Conservation (phyloP, 2,113 vertebrate species). For the Aegotheles bennettii region DNA sequence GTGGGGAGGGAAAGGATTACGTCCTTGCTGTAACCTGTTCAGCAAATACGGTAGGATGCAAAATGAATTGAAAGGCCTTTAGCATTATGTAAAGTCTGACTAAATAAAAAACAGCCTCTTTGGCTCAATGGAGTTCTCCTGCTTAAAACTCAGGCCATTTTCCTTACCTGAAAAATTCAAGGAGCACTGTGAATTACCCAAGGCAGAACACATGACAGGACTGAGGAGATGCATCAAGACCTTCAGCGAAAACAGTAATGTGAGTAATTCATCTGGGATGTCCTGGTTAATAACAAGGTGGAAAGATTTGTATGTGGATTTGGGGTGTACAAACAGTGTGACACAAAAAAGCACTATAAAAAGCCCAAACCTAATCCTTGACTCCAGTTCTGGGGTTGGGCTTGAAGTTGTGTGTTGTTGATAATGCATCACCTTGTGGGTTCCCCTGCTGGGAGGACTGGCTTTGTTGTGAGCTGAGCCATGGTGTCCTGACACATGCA, state of each 20-base stretch:
- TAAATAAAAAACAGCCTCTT: not conserved
- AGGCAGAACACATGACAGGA: not conserved
- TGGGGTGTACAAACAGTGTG: not conserved
- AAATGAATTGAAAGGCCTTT: not conserved
- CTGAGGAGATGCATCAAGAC: slow-evolving; percentile 13
- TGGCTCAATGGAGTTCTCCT: not conserved
- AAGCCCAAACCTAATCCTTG: not conserved
- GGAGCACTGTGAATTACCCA: not conserved
- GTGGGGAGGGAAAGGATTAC: not conserved
- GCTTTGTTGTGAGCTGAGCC: not conserved
- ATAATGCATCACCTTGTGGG: accelerated
- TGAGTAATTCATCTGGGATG: slow-evolving; percentile 17
- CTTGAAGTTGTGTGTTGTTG: not conserved
- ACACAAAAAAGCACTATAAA: not conserved
- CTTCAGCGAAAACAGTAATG: not conserved
- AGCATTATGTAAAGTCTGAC: not conserved
- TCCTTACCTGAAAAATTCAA: not conserved
- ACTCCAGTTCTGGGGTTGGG: not conserved
- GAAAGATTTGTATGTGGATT: not conserved
- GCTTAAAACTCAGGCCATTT: not conserved
- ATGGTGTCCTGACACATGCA: not conserved
- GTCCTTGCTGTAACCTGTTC: not conserved
- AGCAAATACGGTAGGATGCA: not conserved
- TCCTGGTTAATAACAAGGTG: not conserved
- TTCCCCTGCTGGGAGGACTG: not conserved